Evolutionary conservation across 2,888 invertebrate species (phyloP), one percentile per base, ranked within the genome.

Genomic region (Tiphia femorata): DNA sequence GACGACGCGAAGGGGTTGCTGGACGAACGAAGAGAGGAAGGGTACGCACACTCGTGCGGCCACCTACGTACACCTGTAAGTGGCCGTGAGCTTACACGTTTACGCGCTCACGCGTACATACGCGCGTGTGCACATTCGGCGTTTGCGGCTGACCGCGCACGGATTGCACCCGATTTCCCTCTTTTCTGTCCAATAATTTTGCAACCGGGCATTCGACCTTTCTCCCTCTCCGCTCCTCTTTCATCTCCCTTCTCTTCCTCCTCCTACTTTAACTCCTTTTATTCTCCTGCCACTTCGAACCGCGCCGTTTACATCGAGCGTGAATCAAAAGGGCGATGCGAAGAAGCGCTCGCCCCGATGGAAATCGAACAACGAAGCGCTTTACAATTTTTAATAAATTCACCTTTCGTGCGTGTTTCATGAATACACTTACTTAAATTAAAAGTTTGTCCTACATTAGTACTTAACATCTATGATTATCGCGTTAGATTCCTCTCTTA

Each of bases 81-180:
- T 12, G 8, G 1, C 3, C 12, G 25, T 35, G 10, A 12, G 16
- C 12, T 5, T 8, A 2, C 8, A 2, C 16, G n/a, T 41, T 4
- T 41, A 16, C 7, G 5, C 2, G 12, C 3, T 1, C 16, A 2
- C 16, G 7, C 8, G 1, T 35, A 5, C 8, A 14, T 4, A 4
- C 7, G 61, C 42, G 40, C 42, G 66, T 50, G 56, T 67, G 61
- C 62, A 64, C 55, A 65, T 73, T 67, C 72, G 67, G 66, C 58
- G 68, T 72, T 73, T 73, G 75, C 51, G 72, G 76, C 55, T 62
- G 60, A 64, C 71, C 75, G 62, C 70, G 71, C 67, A 62, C 67
- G 69, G 64, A 75, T 75, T 75, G 65, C 72, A 63, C 62, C 54
- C 70, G 64, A 71, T 72, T 72, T 72, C 61, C 62, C 67, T 68